phyloP scores from a whole-genome alignment of 2,797 vertebrate genomes.

The Acanthis flammea region DNA sequence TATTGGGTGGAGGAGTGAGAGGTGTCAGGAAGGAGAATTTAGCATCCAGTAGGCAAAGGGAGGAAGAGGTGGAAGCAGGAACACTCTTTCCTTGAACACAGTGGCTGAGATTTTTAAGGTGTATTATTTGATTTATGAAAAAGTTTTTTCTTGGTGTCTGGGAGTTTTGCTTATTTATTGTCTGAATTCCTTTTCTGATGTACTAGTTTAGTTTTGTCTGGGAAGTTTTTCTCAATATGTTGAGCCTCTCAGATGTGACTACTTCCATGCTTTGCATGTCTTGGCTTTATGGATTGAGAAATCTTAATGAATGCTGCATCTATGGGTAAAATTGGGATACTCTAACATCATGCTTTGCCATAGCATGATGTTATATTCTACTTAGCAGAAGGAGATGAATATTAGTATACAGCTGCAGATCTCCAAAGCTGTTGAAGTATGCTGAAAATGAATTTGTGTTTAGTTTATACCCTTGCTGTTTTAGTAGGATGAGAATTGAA shows the following conservation, averaged over 20 bases:
- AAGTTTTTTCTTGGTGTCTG: not conserved
- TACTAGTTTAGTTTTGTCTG: not conserved
- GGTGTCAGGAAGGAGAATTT: not conserved
- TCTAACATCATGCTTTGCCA: not conserved
- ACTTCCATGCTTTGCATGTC: not conserved
- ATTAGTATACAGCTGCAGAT: not conserved
- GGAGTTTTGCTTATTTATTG: not conserved
- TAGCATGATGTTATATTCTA: not conserved
- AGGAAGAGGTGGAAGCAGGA: not conserved
- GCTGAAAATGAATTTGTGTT: not conserved
- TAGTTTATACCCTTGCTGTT: not conserved
- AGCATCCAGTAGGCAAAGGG: not conserved
- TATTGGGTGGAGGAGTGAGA: not conserved
- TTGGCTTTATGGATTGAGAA: not conserved
- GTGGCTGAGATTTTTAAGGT: not conserved
- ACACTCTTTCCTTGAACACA: not conserved
- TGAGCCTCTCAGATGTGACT: not conserved
- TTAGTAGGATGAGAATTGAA: not conserved
- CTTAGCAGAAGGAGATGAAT: not conserved
- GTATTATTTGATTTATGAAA: not conserved
- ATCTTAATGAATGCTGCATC: not conserved
- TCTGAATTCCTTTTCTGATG: not conserved
- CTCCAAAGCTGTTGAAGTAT: not conserved
- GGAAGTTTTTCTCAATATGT: accelerated
- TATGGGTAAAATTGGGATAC: not conserved